These are phyloP conservation scores for Eulemur albifrons DNA, from an alignment of 2,797 vertebrate genomes.

Conservation along the genomic window DNA sequence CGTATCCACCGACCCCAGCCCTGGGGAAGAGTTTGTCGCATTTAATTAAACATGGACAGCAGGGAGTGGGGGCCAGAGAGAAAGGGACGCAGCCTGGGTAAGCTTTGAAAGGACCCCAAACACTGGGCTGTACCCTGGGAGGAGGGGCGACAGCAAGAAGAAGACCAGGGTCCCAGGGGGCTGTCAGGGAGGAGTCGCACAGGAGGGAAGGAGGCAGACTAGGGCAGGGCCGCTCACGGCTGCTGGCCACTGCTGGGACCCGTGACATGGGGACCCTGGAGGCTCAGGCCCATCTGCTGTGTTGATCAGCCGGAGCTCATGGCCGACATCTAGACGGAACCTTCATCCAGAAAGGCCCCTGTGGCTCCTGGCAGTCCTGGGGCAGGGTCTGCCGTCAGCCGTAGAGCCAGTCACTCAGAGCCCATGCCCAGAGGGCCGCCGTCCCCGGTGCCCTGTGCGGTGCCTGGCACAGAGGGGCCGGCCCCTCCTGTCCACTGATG, in stretches of 20 bases:
- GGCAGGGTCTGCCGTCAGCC: not conserved
- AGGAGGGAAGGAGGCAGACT: not conserved
- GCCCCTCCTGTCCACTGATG: fast-evolving
- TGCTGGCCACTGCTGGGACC: not conserved
- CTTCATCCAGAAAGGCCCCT: not conserved
- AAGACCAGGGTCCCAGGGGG: not conserved
- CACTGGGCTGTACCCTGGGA: not conserved
- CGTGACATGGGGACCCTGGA: not conserved
- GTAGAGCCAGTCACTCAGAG: fast-evolving
- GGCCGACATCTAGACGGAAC: not conserved
- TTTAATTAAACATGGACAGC: not conserved
- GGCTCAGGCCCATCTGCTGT: not conserved
- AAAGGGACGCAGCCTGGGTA: not conserved
- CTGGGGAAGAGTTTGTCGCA: not conserved
- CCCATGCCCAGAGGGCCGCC: not conserved
- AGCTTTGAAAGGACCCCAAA: not conserved
- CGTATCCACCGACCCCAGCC: not conserved
- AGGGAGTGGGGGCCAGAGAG: not conserved
- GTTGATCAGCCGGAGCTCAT: not conserved
- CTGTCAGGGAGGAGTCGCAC: not conserved
- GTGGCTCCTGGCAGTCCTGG: not conserved
- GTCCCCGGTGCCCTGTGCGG: not conserved
- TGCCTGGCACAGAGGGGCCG: not conserved
- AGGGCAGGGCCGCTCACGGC: not conserved
- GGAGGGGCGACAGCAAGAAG: not conserved